Evolutionary conservation across 2,888 invertebrate genomes (phyloP).

Genomic region (Apantesis nais): DNA sequence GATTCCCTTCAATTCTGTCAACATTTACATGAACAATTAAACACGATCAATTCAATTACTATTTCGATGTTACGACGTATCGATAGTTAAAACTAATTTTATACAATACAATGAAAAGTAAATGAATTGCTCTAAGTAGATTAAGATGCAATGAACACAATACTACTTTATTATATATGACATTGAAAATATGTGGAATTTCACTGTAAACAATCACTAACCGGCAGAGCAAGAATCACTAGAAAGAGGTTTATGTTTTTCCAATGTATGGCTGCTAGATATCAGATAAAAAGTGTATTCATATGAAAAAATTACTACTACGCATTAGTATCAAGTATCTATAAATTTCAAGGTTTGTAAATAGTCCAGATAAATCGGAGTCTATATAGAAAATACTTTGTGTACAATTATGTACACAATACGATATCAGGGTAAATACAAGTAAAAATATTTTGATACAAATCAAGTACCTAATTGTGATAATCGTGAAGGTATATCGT

Average conservation of each 20-base stretch:
- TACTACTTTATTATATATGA: not conserved
- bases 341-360: slow-evolving; percentile 7
- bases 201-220: too few relatives aligned
- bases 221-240: not conserved
- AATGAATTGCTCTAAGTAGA: not conserved
- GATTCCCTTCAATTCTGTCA: not conserved
- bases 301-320: not conserved
- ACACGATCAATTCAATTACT: not conserved
- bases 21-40: not conserved
- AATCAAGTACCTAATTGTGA: not conserved
- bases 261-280: not conserved
- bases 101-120: not conserved
- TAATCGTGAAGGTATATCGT: too few relatives aligned
- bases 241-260: not conserved
- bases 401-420: slow-evolving; percentile 1
- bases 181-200: not conserved
- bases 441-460: not conserved
- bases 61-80: not conserved
- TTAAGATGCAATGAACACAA: not conserved
- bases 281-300: not conserved
- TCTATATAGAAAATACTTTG: slow-evolving; percentile 11
- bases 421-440: not conserved
- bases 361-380: slow-evolving; percentile 7
- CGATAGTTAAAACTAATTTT: not conserved
- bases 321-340: not conserved